These are phyloP conservation scores for Eulacestoma nigropectus DNA, from an alignment of 2,113 vertebrate genomes.

Conservation along the genomic window DNA sequence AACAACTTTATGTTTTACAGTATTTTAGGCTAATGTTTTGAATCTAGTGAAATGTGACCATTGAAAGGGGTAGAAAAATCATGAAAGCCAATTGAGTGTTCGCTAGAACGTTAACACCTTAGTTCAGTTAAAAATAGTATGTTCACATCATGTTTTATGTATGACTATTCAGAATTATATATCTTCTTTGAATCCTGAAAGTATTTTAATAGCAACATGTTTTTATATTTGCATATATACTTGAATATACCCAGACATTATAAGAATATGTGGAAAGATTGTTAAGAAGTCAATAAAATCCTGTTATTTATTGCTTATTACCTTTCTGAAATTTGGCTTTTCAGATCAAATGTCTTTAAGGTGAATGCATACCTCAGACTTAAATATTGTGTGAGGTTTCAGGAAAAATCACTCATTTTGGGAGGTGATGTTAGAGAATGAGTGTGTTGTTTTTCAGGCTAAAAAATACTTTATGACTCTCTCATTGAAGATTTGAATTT, in stretches of 20 bases:
- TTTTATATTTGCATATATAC: not conserved
- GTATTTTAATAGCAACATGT: not conserved
- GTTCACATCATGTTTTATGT: not conserved
- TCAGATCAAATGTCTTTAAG: not conserved
- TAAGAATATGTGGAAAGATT: not conserved
- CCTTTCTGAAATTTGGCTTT: not conserved
- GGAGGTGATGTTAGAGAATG: not conserved
- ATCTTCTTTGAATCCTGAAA: not conserved
- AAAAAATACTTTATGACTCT: not conserved
- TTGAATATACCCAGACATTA: not conserved
- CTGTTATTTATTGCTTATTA: not conserved
- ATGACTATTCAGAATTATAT: not conserved
- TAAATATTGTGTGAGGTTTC: not conserved
- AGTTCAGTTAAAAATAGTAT: not conserved
- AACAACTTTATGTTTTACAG: not conserved
- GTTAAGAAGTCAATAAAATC: not conserved
- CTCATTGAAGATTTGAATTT: not conserved
- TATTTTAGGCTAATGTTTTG: not conserved
- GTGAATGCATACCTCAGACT: not conserved
- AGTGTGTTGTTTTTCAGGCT: not conserved
- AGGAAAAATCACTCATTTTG: not conserved
- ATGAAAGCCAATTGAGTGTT: not conserved
- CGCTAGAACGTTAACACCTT: not conserved
- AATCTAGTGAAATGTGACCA: not conserved
- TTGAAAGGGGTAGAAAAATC: not conserved